These are phyloP conservation scores for Brevimyrus niger DNA, from an alignment of 2,113 vertebrate genomes.

Conservation along the genomic window DNA sequence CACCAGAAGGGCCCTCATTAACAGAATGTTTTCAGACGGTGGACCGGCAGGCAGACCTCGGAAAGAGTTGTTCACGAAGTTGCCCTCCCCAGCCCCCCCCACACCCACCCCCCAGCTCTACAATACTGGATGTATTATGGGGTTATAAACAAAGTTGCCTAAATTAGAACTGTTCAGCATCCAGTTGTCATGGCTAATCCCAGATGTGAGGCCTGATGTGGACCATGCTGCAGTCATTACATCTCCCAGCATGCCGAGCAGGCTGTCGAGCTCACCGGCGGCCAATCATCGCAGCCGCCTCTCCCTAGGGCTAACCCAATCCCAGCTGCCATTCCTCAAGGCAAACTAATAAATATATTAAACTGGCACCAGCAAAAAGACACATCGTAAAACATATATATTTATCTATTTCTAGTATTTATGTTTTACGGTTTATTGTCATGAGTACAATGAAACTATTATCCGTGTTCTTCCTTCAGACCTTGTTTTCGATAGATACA, in stretches of 20 bases:
- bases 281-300: background rate
- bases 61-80: constrained; percentile 32
- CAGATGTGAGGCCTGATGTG: constrained; percentile 58
- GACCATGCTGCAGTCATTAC: constrained; percentile 32
- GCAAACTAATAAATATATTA: background rate
- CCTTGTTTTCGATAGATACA: background rate
- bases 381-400: background rate
- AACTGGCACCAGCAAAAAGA: background rate
- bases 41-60: constrained; percentile 31
- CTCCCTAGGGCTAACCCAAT: background rate
- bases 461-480: background rate
- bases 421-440: background rate
- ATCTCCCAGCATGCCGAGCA: constrained; percentile 8
- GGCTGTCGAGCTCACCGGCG: background rate
- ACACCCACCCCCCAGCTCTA: constrained; percentile 41
- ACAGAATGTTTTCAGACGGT: constrained; percentile 54
- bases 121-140: constrained; percentile 59
- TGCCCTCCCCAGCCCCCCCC: constrained; percentile 30
- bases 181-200: constrained; percentile 63
- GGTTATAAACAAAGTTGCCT: constrained; percentile 51
- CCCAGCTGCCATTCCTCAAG: background rate
- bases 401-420: background rate
- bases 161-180: constrained; percentile 66
- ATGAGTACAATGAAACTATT: background rate
- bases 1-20: constrained; percentile 1